Evolutionary conservation across 2,797 vertebrate species (phyloP).

Genomic region (Ctenochaetus hawaiiensis): DNA sequence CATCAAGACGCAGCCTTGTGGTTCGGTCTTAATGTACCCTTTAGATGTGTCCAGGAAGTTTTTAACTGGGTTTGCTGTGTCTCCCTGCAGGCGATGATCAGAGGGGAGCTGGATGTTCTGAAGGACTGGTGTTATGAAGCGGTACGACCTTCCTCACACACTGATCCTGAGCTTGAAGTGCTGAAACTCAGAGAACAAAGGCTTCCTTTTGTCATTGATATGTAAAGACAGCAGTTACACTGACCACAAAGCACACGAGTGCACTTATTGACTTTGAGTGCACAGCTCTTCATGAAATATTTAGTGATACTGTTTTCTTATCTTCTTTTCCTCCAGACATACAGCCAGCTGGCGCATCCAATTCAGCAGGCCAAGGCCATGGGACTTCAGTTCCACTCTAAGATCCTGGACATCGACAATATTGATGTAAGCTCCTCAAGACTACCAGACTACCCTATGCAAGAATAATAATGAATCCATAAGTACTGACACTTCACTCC

Average conservation of each 20-base stretch:
- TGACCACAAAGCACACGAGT: not conserved
- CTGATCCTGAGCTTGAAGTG: not conserved
- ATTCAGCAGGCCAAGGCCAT: conserved; percentile 93
- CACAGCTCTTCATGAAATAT: not conserved
- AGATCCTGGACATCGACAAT: conserved; percentile 94
- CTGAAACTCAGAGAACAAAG: not conserved
- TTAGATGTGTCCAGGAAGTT: not conserved
- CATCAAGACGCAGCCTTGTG: not conserved
- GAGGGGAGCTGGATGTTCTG: conserved; percentile 94
- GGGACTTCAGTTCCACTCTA: conserved; percentile 94
- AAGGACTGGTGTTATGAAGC: conserved; percentile 99
- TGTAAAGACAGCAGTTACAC: not conserved
- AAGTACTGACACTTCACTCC: not conserved
- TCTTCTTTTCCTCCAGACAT: conserved; percentile 85
- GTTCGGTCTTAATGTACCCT: not conserved
- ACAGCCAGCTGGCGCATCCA: conserved; percentile 94
- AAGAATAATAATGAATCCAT: not conserved
- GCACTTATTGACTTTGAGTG: not conserved
- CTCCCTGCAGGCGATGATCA: conserved; percentile 90
- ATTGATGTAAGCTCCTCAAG: conserved; percentile 90
- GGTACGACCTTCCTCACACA: conserved; percentile 78
- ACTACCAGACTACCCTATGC: not conserved
- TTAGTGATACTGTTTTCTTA: not conserved
- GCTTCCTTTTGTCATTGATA: not conserved
- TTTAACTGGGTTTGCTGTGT: conserved; percentile 35